Evolutionary conservation across 2,113 vertebrate genomes (phyloP).

Genomic region (Labeo rohita): DNA sequence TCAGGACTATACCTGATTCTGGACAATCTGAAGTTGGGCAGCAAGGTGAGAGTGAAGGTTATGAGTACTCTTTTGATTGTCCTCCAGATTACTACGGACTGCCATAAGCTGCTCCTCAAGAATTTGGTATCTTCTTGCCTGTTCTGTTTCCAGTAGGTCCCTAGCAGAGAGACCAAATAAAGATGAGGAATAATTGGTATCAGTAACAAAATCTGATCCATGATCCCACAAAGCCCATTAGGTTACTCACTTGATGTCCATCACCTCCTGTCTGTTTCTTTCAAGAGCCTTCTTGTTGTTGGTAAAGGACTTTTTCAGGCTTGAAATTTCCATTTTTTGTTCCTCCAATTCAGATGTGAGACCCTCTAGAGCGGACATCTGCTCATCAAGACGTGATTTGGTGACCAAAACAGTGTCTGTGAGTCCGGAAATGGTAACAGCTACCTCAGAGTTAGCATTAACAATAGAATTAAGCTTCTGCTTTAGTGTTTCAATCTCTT

Average conservation of each 20-base stretch:
- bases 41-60: slow-evolving; percentile 56
- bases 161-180: slow-evolving; percentile 31
- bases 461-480: slow-evolving; percentile 49
- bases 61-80: slow-evolving; percentile 57
- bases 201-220: no score
- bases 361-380: slow-evolving; percentile 36
- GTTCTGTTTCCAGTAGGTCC: slow-evolving; percentile 50
- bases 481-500: slow-evolving; percentile 56
- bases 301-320: slow-evolving; percentile 44
- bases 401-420: slow-evolving; percentile 38
- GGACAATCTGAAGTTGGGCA: slow-evolving; percentile 53
- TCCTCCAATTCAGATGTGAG: slow-evolving; percentile 45
- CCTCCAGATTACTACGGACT: slow-evolving; percentile 56
- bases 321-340: slow-evolving; percentile 50
- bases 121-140: slow-evolving; percentile 44
- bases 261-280: slow-evolving; percentile 45
- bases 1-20: slow-evolving; percentile 49
- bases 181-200: background rate
- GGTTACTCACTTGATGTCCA: slow-evolving; percentile 55
- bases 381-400: slow-evolving; percentile 50
- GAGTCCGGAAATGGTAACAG: slow-evolving; percentile 49
- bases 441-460: slow-evolving; percentile 52
- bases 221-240: background rate
- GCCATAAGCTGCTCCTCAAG: slow-evolving; percentile 58
- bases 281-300: slow-evolving; percentile 44